These are phyloP conservation scores for Drosophila bifasciata DNA, from an alignment of 1,140 invertebrate genomes.

Conservation along the genomic window DNA sequence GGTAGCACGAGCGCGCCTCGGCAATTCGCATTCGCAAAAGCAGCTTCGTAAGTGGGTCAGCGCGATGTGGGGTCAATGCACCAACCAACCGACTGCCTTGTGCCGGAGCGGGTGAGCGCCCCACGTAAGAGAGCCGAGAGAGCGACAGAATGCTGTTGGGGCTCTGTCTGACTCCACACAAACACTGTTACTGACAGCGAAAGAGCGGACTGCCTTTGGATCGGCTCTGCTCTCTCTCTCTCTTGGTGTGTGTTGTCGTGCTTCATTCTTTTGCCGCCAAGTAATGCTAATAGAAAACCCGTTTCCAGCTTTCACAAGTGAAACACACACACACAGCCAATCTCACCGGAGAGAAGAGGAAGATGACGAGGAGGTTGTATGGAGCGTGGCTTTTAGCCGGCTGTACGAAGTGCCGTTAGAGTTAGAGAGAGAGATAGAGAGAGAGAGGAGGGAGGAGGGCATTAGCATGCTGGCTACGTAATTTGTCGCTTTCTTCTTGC, in stretches of 20 bases:
- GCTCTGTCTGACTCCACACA: no score
- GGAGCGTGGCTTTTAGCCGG: conserved; percentile 55
- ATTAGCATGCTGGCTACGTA: conserved; percentile 77
- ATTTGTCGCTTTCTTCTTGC: conserved; percentile 75
- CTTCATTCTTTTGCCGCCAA: conserved; percentile 67
- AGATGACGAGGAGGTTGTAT: conserved; percentile 10
- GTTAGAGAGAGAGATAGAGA: conserved; percentile 26
- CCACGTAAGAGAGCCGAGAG: conserved; percentile 16
- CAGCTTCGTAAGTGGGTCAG: conserved; percentile 81
- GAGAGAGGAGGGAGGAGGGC: conserved; percentile 46
- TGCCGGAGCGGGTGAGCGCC: conserved; percentile 30
- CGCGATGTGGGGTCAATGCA: conserved; percentile 79
- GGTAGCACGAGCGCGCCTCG: conserved; percentile 64
- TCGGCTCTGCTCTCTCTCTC: conserved; percentile 21
- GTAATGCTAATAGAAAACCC: conserved; percentile 63
- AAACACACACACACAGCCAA: conserved; percentile 11
- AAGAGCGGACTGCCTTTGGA: conserved; percentile 13
- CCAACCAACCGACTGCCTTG: conserved; percentile 54
- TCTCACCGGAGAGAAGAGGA: conserved; percentile 4
- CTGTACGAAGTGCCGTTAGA: conserved; percentile 75
- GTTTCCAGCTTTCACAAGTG: conserved; percentile 75
- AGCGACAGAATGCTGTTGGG: conserved; percentile 5
- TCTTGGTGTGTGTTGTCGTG: conserved; percentile 8
- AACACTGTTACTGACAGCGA: conserved; percentile 12
- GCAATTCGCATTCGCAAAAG: conserved; percentile 69